A percentile compares a stretch with the other conserved stretches of the same genome.
Evolutionary conservation across 2,888 invertebrate genomes (phyloP).

Genomic region (Tribolium freemani): DNA sequence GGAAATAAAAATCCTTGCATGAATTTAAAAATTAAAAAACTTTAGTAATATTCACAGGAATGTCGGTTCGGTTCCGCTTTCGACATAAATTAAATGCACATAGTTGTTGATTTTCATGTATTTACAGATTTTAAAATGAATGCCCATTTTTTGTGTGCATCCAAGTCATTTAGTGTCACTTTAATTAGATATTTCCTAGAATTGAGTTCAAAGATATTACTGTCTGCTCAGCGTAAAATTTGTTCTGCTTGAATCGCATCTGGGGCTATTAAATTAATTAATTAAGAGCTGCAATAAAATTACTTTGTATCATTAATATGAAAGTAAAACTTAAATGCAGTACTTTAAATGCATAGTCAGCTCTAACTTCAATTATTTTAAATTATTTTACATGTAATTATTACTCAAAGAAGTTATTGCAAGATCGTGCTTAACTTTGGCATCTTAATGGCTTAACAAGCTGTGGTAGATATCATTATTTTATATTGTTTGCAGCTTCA

Average conservation of each 20-base stretch:
- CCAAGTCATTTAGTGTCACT: background rate
- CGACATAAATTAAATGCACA: too few species aligned
- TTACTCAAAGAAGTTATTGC: background rate
- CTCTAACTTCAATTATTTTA: background rate
- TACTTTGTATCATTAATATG: background rate
- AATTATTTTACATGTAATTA: background rate
- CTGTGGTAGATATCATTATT: background rate
- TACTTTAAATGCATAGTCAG: background rate
- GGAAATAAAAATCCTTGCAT: too few species aligned
- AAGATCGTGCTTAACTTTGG: background rate
- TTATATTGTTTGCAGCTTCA: background rate
- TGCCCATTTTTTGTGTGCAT: background rate
- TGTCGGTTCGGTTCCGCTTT: too few species aligned
- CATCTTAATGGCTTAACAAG: background rate
- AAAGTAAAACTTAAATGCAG: background rate
- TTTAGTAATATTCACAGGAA: too few species aligned
- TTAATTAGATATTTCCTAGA: background rate
- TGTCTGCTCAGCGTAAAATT: background rate
- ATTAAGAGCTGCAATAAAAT: background rate
- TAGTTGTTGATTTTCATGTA: too few species aligned
- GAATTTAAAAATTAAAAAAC: too few species aligned
- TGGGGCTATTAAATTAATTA: background rate
- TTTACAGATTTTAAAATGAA: background rate
- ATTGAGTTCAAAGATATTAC: background rate
- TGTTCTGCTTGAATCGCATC: background rate